Evolutionary conservation across 2,113 vertebrate species (phyloP), one percentile per base, ranked within the genome.

Genomic region (Myiopsitta monachus): DNA sequence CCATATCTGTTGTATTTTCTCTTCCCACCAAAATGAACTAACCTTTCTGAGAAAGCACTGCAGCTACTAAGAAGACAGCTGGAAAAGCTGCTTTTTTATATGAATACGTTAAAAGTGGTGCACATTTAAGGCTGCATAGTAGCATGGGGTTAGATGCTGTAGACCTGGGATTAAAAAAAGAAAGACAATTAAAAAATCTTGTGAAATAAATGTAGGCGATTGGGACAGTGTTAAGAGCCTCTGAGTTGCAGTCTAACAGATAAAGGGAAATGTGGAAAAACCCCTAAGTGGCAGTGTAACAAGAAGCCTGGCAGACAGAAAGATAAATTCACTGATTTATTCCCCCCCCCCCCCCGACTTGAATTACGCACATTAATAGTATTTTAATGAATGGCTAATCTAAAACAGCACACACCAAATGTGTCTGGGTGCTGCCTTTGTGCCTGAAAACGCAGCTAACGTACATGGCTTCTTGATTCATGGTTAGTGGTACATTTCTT

Each of bases 301-400:
- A 54, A 83, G 74, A 87, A 64, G 66, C 44, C 84, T 79, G 74
- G 44, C 66, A 83, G 49, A 30, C 46, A 62, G 74, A 79, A 92
- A 57, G 70, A 55, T 49, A 70, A 73, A 85, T 91, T 84, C 63
- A 57, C 43, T 73, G 69, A 69, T 89, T 91, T 83, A 36, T 83
- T 79, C 17, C 10, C 11, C 12, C 46, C 14, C 23, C 14, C 22
- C 6, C 14, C 23, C 14, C 22, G 6, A 22, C 55, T 64, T 70
- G 62, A 91, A 83, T 94, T 95, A 77, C 0, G 0, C 57, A 27
- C 67, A 38, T 94, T 85, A 94, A 30, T 93, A 49, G 55, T 94
- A 81, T 87, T 94, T 75, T 87, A 95, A 81, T 87, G 91, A 94
- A 82, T 76, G 24, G 7, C 77, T 94, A 84, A 92, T 95, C 87